Evolutionary conservation across 2,888 invertebrate genomes (phyloP).

Genomic region (Perdita meconis): DNA sequence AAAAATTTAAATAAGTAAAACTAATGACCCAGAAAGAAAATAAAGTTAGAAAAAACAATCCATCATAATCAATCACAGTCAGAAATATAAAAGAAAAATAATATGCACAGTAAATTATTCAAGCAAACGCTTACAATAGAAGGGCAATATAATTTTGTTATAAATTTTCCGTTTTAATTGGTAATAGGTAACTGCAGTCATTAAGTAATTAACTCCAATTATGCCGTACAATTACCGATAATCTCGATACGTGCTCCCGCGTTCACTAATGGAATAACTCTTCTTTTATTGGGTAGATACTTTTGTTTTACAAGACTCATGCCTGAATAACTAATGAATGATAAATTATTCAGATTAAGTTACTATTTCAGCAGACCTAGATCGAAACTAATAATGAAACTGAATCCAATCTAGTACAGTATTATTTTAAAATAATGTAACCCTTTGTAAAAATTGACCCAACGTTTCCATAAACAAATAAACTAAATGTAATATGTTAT

Average conservation of each 20-base stretch:
- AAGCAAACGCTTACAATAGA: too few species aligned
- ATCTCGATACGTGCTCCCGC: constrained; percentile 18
- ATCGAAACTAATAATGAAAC: not conserved
- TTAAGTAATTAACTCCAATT: constrained; percentile 34
- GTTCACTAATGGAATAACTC: constrained; percentile 36
- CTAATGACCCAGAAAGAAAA: too few species aligned
- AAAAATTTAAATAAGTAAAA: too few species aligned
- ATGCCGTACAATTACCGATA: constrained; percentile 9
- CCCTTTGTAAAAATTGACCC: too few species aligned
- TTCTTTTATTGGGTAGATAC: not conserved
- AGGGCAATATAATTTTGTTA: constrained; percentile 5
- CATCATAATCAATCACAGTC: too few species aligned
- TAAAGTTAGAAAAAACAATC: too few species aligned
- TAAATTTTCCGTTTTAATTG: constrained; percentile 17
- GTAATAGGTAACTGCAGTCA: constrained; percentile 33
- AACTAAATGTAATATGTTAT: too few species aligned
- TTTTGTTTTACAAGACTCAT: constrained; percentile 3
- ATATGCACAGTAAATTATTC: too few species aligned
- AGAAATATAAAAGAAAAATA: too few species aligned
- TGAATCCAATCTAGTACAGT: not conserved
- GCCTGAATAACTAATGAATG: not conserved
- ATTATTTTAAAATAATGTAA: too few species aligned
- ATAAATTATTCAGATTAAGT: not conserved
- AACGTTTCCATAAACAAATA: too few species aligned
- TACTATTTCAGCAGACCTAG: not conserved